Base-by-base conservation (phyloP, 2,113 vertebrate species). In the Muntiacus reevesi region DNA sequence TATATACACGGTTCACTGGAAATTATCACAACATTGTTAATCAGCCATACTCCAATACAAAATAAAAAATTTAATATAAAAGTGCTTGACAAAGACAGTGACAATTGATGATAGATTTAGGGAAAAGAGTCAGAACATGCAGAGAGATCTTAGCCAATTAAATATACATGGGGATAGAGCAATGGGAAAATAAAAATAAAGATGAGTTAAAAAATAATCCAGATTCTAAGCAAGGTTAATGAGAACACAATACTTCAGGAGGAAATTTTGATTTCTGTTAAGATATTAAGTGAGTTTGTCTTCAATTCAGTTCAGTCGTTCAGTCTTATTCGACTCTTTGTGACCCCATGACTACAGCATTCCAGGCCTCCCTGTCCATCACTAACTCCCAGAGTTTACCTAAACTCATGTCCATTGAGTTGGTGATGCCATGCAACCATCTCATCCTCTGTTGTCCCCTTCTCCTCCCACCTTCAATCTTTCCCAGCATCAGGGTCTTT, bases 131-230 rank as follows among this genome's bases (percentile, higher is more conserved):
- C 7, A 40, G 11, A 50, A 28, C 14, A 54, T 30, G 36, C 17
- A 25, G 3, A 60, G 21, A 89, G 8, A 76, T 79, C 19, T 89
- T 83, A 57, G 5, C 27, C 27, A 59, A 25, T 40, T 67, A 25
- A 84, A 28, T 87, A 60, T 30, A 78, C 50, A 25, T 8, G 12
- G 12, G 7, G 21, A 52, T 45, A n/a, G 47, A 67, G 3, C 47
- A 82, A 94, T 97, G 15, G 30, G 15, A 93, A 94, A 40, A 11
- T 54, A 89, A 43, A 92, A 25, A 64, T n/a, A 92, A 30, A 2
- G 0, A 30, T 82, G 17, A 64, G 19, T 67, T 27, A 43, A 89
- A 90, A 90, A 85, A 89, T 43, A 2, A 60, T 36, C 62, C 19
- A 55, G 50, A 74, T 12, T 67, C 59, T 67, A 79, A 94, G 4